These are phyloP conservation scores for Trachelus iudaicus DNA, from an alignment of 2,888 invertebrate species.

Conservation along the genomic window DNA sequence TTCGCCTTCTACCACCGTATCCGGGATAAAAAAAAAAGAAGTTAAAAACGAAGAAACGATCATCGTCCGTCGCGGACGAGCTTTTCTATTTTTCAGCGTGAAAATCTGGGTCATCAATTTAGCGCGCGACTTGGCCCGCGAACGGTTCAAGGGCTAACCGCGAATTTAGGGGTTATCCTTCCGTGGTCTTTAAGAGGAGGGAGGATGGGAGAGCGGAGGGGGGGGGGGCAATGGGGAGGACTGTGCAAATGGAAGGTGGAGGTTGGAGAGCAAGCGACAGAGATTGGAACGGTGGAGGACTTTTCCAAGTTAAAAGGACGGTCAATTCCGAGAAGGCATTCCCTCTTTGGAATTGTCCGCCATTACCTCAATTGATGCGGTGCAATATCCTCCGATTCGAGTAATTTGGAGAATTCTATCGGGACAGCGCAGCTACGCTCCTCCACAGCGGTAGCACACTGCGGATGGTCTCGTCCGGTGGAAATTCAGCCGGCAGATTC, in stretches of 20 bases:
- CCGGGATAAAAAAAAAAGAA: slow-evolving; percentile 35
- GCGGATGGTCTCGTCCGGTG: no score
- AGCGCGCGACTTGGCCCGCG: not conserved
- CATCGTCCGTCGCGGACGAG: slow-evolving; percentile 3
- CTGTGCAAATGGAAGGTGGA: no score
- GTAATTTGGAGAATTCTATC: slow-evolving; percentile 35
- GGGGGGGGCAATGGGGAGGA: no score
- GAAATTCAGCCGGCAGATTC: no score
- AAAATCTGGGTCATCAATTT: slow-evolving; percentile 26
- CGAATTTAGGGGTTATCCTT: not conserved
- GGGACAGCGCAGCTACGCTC: no score
- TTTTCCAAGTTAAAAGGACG: not conserved
- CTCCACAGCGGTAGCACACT: no score
- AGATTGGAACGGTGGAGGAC: no score
- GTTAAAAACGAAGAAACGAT: slow-evolving; percentile 11
- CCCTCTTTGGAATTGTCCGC: slow-evolving; percentile 29
- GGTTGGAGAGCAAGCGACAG: no score
- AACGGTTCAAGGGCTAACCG: no score
- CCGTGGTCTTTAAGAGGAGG: not conserved
- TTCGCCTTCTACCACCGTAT: not conserved
- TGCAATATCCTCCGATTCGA: slow-evolving; percentile 32
- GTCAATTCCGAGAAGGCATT: slow-evolving; percentile 34
- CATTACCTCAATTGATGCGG: slow-evolving; percentile 46
- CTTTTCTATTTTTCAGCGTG: slow-evolving; percentile 23
- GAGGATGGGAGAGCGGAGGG: not conserved